Evolutionary conservation across 2,888 invertebrate genomes (phyloP).

Genomic region (Philereme vetulata): DNA sequence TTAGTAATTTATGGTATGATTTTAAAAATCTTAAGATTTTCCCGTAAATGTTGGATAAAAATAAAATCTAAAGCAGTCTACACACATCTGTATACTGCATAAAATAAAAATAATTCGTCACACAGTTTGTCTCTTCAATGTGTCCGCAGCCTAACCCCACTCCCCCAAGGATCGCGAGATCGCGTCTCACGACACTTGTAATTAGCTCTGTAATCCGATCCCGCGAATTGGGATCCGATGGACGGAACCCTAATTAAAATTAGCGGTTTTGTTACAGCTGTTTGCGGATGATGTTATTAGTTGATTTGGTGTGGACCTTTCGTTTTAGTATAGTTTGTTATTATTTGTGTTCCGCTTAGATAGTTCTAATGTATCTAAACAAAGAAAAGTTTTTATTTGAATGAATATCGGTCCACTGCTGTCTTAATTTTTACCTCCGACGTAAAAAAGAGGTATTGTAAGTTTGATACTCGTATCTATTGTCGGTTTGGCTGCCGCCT

Average conservation of each 20-base stretch:
- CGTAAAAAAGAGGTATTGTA: too few species aligned
- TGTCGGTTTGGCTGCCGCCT: not conserved
- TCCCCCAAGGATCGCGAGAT: conserved; percentile 29
- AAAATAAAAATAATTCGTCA: too few species aligned
- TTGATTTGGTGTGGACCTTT: not conserved
- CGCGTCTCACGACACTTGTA: conserved; percentile 69
- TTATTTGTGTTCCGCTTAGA: too few species aligned
- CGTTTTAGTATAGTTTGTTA: not conserved
- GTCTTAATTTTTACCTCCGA: too few species aligned
- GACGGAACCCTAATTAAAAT: conserved; percentile 42
- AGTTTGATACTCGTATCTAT: not conserved
- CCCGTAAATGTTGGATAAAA: too few species aligned
- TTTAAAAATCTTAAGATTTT: too few species aligned
- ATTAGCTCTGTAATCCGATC: conserved; percentile 76
- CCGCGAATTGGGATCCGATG: conserved; percentile 44
- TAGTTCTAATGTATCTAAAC: too few species aligned
- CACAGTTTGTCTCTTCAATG: conserved; percentile 3
- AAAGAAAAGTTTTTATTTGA: too few species aligned
- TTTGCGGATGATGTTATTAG: conserved; percentile 18
- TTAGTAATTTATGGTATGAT: too few species aligned
- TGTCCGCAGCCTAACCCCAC: conserved; percentile 19
- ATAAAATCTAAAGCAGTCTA: too few species aligned
- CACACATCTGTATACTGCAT: too few species aligned
- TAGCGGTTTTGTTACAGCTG: conserved; percentile 34
- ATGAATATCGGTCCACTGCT: too few species aligned